Conservation (phyloP, 2,113 vertebrate genomes). For the Psittacula cyanocephala region DNA sequence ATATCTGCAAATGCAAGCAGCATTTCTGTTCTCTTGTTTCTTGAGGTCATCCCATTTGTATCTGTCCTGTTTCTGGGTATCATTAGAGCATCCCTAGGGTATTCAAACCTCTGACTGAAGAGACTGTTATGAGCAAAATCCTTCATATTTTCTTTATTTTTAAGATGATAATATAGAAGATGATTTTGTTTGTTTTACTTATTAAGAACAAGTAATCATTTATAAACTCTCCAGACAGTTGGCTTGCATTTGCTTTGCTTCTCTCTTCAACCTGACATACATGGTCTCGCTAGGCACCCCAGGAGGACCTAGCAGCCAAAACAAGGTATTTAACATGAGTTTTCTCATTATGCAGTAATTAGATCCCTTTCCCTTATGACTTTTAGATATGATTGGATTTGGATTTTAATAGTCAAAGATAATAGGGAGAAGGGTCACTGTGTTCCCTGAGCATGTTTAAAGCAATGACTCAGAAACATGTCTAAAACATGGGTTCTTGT, state of each 20-base stretch:
- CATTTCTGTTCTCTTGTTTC: neutral
- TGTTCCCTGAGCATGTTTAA: neutral
- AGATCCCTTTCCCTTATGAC: neutral
- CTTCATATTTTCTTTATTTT: neutral
- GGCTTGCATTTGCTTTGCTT: constrained; percentile 1
- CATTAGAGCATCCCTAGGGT: neutral
- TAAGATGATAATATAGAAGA: neutral
- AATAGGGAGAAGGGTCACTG: neutral
- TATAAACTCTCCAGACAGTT: constrained; percentile 10
- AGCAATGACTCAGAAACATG: neutral
- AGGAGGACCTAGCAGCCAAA: neutral
- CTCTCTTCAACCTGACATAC: neutral
- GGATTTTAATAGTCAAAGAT: neutral
- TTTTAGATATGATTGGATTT: neutral
- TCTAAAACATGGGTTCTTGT: neutral
- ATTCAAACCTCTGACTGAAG: neutral
- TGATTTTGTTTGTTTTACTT: neutral
- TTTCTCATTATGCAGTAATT: constrained; percentile 11
- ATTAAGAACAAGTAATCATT: neutral
- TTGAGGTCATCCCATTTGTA: neutral
- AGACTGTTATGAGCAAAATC: neutral
- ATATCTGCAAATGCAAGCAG: neutral
- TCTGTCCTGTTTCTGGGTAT: neutral
- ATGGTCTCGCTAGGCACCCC: neutral
- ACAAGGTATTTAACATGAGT: constrained; percentile 1